Evolutionary conservation across 2,888 invertebrate genomes (phyloP).

Genomic region (Philhelius pedissequus): DNA sequence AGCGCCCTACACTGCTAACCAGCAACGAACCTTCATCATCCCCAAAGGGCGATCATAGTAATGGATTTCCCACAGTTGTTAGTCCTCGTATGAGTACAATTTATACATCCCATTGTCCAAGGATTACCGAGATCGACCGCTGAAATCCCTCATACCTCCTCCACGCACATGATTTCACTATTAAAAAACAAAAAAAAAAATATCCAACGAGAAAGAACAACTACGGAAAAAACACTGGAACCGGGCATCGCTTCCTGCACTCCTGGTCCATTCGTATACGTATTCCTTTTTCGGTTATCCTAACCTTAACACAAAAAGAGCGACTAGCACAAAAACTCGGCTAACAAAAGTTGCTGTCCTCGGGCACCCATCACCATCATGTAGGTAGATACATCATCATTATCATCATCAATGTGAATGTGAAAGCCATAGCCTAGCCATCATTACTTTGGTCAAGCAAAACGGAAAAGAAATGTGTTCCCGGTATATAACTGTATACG

Average conservation of each 20-base stretch:
- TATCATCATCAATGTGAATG: constrained; percentile 14
- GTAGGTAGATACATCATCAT: constrained; percentile 9
- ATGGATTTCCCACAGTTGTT: constrained; percentile 48
- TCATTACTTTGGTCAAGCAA: constrained; percentile 11
- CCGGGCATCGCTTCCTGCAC: constrained; percentile 2
- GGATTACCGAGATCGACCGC: constrained; percentile 26
- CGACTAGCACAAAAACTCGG: neutral
- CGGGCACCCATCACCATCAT: neutral
- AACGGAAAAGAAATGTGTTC: constrained; percentile 2
- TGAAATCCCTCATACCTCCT: neutral
- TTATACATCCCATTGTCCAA: constrained; percentile 39
- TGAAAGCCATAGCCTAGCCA: no score
- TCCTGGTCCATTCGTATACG: constrained; percentile 4
- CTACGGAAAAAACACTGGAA: neutral
- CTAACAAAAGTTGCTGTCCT: constrained; percentile 29
- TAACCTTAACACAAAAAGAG: constrained; percentile 15
- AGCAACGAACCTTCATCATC: neutral
- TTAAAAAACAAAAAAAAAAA: constrained; percentile 21
- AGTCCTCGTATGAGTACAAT: constrained; percentile 20
- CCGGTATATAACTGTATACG: neutral
- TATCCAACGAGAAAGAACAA: constrained; percentile 4
- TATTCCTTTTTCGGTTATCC: constrained; percentile 46
- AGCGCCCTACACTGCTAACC: neutral
- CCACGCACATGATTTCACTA: constrained; percentile 28
- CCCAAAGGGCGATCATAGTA: constrained; percentile 14